A percentile compares a stretch with the other conserved stretches of the same genome.
Conservation (phyloP, 2,888 invertebrate genomes). For the Rhynchonema sp. region DNA sequence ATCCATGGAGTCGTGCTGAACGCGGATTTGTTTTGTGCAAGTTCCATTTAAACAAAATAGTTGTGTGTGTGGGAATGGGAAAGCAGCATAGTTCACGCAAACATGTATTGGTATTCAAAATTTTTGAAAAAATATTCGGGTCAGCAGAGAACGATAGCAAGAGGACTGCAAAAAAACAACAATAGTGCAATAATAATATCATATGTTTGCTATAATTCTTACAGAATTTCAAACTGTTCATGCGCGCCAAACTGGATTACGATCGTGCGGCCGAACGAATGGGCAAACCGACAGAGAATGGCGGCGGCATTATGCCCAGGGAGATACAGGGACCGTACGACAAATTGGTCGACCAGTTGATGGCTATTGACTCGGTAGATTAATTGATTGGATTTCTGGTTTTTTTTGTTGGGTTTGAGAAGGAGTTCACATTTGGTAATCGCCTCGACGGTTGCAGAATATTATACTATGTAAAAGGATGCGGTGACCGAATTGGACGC, state of each 20-base stretch:
- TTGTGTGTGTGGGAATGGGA: background rate
- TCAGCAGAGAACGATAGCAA: background rate
- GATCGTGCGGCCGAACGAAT: slow-evolving; percentile 4
- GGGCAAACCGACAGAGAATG: background rate
- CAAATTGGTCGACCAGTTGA: slow-evolving; percentile 24
- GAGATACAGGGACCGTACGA: slow-evolving; percentile 19
- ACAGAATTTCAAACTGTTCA: slow-evolving; percentile 73
- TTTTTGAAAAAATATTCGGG: too few species aligned
- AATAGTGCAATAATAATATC: too few species aligned
- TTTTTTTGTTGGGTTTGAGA: too few species aligned
- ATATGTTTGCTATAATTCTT: slow-evolving; percentile 9
- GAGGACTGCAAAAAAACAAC: too few species aligned
- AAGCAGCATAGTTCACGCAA: too few species aligned
- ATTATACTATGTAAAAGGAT: too few species aligned
- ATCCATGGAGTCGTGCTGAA: too few species aligned
- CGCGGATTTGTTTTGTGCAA: background rate
- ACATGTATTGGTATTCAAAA: too few species aligned
- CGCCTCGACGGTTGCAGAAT: too few species aligned
- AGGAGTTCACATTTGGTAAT: too few species aligned
- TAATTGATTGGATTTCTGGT: too few species aligned
- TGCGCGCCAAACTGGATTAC: slow-evolving; percentile 43
- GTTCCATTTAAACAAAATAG: background rate
- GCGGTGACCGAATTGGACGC: too few species aligned
- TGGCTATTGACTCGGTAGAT: slow-evolving; percentile 45
- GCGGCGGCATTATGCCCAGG: slow-evolving; percentile 12